Evolutionary conservation across 2,888 invertebrate species (phyloP), one percentile per base, ranked within the genome.

Genomic region (Pheosia tremula): DNA sequence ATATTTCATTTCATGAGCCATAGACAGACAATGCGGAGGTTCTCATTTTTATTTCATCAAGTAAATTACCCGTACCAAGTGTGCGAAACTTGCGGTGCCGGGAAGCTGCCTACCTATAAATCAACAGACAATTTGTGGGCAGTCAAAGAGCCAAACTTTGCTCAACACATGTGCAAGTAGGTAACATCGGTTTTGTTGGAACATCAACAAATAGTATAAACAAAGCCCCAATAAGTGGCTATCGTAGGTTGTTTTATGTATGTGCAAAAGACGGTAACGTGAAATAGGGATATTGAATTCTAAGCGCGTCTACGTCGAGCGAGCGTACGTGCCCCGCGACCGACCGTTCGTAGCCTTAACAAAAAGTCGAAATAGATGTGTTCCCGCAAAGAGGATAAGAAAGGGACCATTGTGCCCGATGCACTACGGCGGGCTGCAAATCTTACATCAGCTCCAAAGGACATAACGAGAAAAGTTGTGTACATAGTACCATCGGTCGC

Each of bases 241-340:
- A 77, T 79, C 71, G 77, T 78, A 78, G 80, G 82, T 84, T 86
- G 81, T 87, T 86, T 83, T 86, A 84, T 79, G 74, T 84, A 77
- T 71, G 82, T 83, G 82, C 76, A 81, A 81, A 85, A 84, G 82
- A 83, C 79, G 85, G 82, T 79, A 78, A 84, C 82, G 81, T 82
- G 80, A 85, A 90, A 83, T 84, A 82, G 80, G 81, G 80, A 88
- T 88, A 91, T 89, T 89, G 89, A 90, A 91, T 91, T 90, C 91
- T 78, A 83, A 84, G 83, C 88, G 89, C 86, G 89, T 89, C 79
- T 78, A 64, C 81, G 79, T 78, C 80, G 82, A 84, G 84, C 82
- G 81, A 84, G 78, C 74, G 87, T 85, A 91, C 91, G 90, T 91
- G 90, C 78, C 75, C 61, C 78, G 79, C 85, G 85, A 86, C 85